Evolutionary conservation across 1,140 invertebrate species (phyloP).

Genomic region (Leguminivora glycinivorella): DNA sequence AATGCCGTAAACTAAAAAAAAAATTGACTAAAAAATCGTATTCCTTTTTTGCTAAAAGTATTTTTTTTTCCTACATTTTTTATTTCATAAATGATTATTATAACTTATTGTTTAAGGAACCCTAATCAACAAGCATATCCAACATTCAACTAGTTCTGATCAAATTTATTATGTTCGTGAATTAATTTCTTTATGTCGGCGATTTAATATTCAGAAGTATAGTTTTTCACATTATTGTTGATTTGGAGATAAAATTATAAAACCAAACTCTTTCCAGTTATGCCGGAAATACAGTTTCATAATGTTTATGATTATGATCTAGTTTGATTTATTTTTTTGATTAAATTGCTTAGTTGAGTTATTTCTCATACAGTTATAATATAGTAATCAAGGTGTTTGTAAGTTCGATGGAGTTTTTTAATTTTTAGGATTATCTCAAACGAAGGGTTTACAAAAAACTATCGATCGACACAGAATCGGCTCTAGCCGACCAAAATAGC

Average conservation of each 20-base stretch:
- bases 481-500: no score
- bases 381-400: neutral
- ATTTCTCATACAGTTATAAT: neutral
- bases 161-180: constrained; percentile 12
- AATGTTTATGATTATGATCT: constrained; percentile 12
- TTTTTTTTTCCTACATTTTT: no score
- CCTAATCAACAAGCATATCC: neutral
- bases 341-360: constrained; percentile 15
- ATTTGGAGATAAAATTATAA: constrained; percentile 18
- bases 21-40: no score
- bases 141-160: constrained; percentile 17
- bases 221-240: constrained; percentile 26
- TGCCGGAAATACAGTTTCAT: neutral
- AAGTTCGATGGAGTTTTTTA: neutral
- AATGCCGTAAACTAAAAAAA: no score
- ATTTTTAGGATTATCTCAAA: neutral
- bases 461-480: no score
- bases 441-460: no score
- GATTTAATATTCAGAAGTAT: constrained; percentile 20
- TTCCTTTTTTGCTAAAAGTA: no score
- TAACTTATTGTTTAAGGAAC: neutral
- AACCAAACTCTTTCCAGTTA: constrained; percentile 18
- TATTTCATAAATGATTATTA: no score
- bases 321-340: constrained; percentile 4
- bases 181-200: constrained; percentile 24